A percentile compares a stretch with the other conserved stretches of the same genome.
Conservation (phyloP, 2,797 vertebrate genomes). For the Anisognathus igniventris region DNA sequence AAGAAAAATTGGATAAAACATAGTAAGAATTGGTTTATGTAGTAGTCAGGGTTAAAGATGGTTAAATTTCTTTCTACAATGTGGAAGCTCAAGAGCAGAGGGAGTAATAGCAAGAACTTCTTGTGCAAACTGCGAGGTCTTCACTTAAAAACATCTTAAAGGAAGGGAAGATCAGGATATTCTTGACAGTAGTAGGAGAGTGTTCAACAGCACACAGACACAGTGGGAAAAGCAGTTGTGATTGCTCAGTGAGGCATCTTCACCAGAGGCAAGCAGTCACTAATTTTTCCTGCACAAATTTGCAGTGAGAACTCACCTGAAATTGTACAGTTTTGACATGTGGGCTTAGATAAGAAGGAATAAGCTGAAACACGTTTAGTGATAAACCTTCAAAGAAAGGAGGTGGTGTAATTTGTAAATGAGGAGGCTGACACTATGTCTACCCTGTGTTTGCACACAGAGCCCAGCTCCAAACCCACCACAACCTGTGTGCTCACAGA, state of each 20-base stretch:
- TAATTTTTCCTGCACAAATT: background rate
- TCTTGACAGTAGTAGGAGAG: background rate
- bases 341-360: background rate
- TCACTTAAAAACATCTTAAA: background rate
- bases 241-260: background rate
- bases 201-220: background rate
- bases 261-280: background rate
- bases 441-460: accelerated
- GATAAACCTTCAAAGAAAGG: background rate
- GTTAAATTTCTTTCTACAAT: background rate
- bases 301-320: background rate
- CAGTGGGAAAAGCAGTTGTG: background rate
- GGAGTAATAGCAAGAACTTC: background rate
- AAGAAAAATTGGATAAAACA: background rate
- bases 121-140: background rate
- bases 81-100: background rate
- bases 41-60: background rate
- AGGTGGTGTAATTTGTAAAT: background rate
- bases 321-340: background rate
- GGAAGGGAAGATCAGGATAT: background rate
- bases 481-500: background rate
- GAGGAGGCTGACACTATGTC: background rate
- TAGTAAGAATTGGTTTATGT: background rate
- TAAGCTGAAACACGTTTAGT: background rate
- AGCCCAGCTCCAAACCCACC: background rate